Evolutionary conservation across 2,113 vertebrate genomes (phyloP).

Genomic region (Chionomys nivalis): DNA sequence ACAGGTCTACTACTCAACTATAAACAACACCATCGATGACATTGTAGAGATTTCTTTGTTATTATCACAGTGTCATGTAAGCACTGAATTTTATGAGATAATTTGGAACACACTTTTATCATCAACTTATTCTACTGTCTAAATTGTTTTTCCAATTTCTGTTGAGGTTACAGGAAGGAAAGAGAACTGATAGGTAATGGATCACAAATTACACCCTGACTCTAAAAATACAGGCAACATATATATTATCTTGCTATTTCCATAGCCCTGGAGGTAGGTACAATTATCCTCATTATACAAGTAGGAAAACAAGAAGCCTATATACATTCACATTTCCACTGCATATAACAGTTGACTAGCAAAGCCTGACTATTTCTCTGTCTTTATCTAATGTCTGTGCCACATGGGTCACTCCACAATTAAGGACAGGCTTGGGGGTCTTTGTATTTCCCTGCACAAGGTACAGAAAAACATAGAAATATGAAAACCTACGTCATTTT

Average conservation of each 20-base stretch:
- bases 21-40: conserved; percentile 57
- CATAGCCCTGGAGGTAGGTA: not conserved
- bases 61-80: conserved; percentile 60
- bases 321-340: not conserved
- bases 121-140: conserved; percentile 56
- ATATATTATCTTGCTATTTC: not conserved
- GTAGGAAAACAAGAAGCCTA: conserved; percentile 6
- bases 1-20: conserved; percentile 64
- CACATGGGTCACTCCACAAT: not conserved
- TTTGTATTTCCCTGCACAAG: conserved; percentile 45
- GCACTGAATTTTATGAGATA: conserved; percentile 64
- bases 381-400: not conserved
- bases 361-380: not conserved
- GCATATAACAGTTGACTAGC: not conserved
- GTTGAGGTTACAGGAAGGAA: not conserved
- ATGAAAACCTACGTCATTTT: not conserved
- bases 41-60: conserved; percentile 49
- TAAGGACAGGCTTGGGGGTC: conserved; percentile 20
- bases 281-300: conserved; percentile 7
- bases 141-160: not conserved
- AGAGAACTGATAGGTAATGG: not conserved
- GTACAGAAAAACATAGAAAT: not conserved
- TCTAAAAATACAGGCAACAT: conserved; percentile 8
- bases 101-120: conserved; percentile 67
- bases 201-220: not conserved